phyloP scores from a whole-genome alignment of 2,113 vertebrate species.

The Marmota monax region DNA sequence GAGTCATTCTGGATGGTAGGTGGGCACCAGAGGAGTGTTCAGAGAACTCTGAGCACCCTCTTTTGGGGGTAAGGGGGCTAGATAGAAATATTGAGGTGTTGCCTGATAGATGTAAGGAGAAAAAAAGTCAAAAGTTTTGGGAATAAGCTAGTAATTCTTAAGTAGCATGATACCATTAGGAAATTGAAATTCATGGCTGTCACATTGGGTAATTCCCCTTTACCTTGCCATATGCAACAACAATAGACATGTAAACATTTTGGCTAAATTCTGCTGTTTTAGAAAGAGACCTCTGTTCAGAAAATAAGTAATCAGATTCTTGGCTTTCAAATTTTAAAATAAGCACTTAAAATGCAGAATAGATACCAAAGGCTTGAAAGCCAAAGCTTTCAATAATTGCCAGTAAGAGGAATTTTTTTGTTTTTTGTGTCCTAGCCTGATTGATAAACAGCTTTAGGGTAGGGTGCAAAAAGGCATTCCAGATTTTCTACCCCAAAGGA shows the following conservation, averaged over 20 bases:
- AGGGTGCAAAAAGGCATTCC: background rate
- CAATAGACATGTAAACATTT: background rate
- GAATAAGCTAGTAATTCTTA: background rate
- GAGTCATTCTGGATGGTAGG: background rate
- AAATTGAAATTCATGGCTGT: background rate
- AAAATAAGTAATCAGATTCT: conserved; percentile 25
- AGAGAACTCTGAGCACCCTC: background rate
- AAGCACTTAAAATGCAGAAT: background rate
- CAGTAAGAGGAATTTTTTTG: background rate
- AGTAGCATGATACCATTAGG: background rate
- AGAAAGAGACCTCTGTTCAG: background rate
- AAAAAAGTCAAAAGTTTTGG: background rate
- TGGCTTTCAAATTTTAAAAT: conserved; percentile 35
- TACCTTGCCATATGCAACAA: background rate
- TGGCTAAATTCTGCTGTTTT: background rate
- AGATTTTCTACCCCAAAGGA: background rate
- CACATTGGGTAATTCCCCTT: background rate
- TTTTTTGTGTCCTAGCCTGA: background rate
- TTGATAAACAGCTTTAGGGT: background rate
- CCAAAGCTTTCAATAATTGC: background rate
- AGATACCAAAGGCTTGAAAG: background rate
- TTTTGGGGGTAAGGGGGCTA: background rate
- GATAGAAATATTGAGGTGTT: background rate
- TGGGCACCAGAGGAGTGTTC: background rate
- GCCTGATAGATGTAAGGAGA: background rate